Conservation (phyloP, 2,888 invertebrate genomes). For the Amblyjoppa proteus region DNA sequence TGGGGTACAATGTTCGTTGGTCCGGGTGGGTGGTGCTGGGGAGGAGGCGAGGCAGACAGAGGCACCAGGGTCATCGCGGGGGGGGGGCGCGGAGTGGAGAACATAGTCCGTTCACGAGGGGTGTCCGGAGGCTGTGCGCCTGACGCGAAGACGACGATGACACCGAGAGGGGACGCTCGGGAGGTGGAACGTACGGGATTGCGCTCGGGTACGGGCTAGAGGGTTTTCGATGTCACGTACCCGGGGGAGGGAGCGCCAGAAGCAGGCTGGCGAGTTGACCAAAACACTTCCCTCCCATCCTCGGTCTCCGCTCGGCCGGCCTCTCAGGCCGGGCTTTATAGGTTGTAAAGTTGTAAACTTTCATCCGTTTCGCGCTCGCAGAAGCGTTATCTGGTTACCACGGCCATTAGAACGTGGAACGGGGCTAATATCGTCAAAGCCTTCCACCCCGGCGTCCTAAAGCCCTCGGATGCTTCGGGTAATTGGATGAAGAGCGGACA, state of each 20-base stretch:
- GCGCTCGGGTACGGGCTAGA: constrained; percentile 56
- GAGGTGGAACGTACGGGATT: constrained; percentile 69
- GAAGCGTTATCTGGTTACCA: constrained; percentile 71
- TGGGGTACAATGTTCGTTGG: constrained; percentile 57
- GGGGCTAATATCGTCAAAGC: constrained; percentile 71
- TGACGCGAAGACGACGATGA: constrained; percentile 54
- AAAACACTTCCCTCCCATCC: constrained; percentile 68
- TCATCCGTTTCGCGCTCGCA: constrained; percentile 65
- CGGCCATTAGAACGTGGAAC: constrained; percentile 73
- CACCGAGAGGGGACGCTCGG: constrained; percentile 4
- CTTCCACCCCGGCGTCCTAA: constrained; percentile 20
- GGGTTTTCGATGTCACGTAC: constrained; percentile 56
- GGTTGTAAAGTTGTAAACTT: constrained; percentile 80
- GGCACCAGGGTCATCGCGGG: constrained; percentile 13
- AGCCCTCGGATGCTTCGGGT: constrained; percentile 58
- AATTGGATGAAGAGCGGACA: constrained; percentile 61
- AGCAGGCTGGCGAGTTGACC: constrained; percentile 71
- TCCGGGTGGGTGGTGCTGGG: constrained; percentile 24
- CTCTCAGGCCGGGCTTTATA: constrained; percentile 73
- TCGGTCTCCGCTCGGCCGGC: background rate
- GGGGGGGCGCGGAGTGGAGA: background rate
- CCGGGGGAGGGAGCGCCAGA: constrained; percentile 53
- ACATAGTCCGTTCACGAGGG: constrained; percentile 30
- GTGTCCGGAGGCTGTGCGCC: constrained; percentile 17
- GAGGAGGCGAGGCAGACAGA: constrained; percentile 1